Conservation (phyloP, 2,797 vertebrate species). For the Rallus crepitans region DNA sequence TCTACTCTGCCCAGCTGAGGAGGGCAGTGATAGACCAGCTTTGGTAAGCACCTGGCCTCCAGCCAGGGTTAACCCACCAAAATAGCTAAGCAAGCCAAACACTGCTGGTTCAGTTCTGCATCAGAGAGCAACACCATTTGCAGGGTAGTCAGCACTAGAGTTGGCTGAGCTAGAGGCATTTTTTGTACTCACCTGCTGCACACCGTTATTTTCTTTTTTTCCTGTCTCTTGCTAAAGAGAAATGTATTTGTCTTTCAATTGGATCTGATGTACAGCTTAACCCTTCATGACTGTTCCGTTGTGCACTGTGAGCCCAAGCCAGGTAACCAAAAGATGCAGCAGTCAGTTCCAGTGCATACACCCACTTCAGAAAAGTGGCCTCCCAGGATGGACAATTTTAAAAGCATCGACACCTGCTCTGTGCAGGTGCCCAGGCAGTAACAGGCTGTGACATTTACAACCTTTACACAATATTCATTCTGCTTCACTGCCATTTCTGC, state of each 20-base stretch:
- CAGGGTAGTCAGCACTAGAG: not conserved
- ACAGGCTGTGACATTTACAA: conserved; percentile 69
- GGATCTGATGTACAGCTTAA: not conserved
- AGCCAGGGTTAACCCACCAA: not conserved
- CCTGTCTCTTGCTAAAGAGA: not conserved
- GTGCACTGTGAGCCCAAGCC: not conserved
- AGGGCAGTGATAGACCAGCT: not conserved
- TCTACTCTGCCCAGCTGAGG: too few relatives aligned
- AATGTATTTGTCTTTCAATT: not conserved
- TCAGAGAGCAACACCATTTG: not conserved
- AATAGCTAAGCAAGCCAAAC: not conserved
- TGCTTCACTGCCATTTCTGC: conserved; percentile 19
- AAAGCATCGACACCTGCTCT: conserved; percentile 26
- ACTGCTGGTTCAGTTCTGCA: not conserved
- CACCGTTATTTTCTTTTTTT: not conserved
- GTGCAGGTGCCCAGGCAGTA: conserved; percentile 48
- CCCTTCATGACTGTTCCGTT: not conserved
- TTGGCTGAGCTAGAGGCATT: not conserved
- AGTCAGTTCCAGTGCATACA: not conserved
- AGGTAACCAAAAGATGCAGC: not conserved
- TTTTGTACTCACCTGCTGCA: not conserved
- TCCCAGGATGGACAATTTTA: not conserved
- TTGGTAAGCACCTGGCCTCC: not conserved
- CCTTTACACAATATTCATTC: conserved; percentile 44
- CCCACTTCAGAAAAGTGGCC: not conserved